Conservation (phyloP, 1,140 invertebrate genomes). For the Xylocopa sonorina region DNA sequence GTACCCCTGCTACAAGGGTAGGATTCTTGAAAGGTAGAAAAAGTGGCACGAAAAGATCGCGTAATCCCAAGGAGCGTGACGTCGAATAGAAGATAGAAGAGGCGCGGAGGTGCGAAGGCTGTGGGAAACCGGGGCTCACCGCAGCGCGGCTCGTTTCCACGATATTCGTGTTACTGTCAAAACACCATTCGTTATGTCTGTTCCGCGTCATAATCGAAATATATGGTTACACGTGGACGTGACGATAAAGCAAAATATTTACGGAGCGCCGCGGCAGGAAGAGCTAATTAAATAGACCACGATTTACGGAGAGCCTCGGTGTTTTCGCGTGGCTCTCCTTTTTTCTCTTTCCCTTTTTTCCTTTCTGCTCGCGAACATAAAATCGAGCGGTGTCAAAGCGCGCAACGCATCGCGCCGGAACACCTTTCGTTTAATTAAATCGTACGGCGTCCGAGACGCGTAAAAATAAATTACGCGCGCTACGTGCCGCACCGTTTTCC, state of each 20-base stretch:
- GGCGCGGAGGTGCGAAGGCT: not conserved
- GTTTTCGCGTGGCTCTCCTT: conserved; percentile 32
- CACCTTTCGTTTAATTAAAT: conserved; percentile 55
- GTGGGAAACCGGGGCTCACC: not conserved
- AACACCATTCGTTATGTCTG: conserved; percentile 11
- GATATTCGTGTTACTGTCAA: conserved; percentile 33
- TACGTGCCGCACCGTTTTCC: no score
- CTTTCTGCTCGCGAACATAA: conserved; percentile 31
- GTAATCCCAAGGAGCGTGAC: no score
- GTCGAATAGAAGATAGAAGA: no score
- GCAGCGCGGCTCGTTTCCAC: conserved; percentile 16
- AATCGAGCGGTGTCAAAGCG: conserved; percentile 43
- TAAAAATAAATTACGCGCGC: conserved; percentile 36
- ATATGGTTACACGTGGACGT: not conserved
- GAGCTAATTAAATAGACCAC: conserved; percentile 50
- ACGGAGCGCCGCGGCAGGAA: conserved; percentile 9
- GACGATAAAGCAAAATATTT: conserved; percentile 49
- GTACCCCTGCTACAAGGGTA: no score
- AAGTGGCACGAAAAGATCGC: not conserved
- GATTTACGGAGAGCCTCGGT: conserved; percentile 28
- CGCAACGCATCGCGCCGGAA: conserved; percentile 12
- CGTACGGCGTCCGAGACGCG: conserved; percentile 33
- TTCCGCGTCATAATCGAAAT: conserved; percentile 42
- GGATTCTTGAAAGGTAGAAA: not conserved
- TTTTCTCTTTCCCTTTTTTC: no score